A percentile compares a stretch with the other conserved stretches of the same genome.
phyloP scores from a whole-genome alignment of 2,113 vertebrate species.

The Strix aluco region DNA sequence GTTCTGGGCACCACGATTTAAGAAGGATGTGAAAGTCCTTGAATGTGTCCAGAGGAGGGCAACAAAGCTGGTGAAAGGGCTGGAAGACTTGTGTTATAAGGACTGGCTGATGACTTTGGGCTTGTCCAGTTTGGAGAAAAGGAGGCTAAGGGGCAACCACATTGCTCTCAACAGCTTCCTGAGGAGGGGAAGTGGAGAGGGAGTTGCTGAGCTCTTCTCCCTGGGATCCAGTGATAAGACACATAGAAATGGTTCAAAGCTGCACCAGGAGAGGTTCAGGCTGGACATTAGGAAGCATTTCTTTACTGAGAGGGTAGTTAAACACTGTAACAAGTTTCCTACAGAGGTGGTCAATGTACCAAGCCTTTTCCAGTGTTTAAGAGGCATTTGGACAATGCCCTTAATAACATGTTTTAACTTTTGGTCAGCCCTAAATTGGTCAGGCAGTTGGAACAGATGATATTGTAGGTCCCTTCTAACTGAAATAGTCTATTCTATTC shows the following conservation, averaged over 20 bases:
- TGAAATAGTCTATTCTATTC: not conserved
- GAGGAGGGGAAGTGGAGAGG: not conserved
- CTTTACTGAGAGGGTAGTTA: no score
- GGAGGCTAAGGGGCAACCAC: not conserved
- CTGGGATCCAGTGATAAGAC: not conserved
- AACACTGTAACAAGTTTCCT: not conserved
- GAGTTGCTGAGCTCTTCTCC: not conserved
- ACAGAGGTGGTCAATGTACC: rapidly evolving
- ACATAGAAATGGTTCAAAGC: not conserved
- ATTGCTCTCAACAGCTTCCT: not conserved
- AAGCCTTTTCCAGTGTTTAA: not conserved
- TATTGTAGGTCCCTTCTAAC: not conserved
- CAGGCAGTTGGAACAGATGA: not conserved
- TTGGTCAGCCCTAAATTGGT: not conserved
- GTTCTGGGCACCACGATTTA: not conserved
- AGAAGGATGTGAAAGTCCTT: not conserved
- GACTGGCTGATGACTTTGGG: no score
- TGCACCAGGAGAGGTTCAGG: not conserved
- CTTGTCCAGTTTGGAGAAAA: not conserved
- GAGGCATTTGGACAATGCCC: no score
- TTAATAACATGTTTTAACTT: not conserved
- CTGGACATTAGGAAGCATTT: no score
- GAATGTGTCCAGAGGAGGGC: not conserved
- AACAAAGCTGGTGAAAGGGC: not conserved
- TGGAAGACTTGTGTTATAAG: no score